A percentile compares a stretch with the other conserved stretches of the same genome.
These are phyloP conservation scores for Paraplagusia blochii DNA, from an alignment of 2,113 vertebrate genomes.

Conservation along the genomic window DNA sequence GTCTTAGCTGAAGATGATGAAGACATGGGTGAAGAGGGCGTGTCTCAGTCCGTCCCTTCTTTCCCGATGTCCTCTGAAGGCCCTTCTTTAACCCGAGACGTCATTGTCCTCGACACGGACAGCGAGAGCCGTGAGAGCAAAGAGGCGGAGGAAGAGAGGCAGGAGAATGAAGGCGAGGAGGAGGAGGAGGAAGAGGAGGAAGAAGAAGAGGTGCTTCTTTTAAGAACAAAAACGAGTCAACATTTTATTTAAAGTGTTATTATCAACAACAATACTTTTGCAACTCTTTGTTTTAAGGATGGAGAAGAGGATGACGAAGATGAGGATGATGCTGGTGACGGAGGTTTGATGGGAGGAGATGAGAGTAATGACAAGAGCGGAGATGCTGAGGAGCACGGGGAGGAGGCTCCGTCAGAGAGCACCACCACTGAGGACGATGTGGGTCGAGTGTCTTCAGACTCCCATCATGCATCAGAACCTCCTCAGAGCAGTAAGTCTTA, in stretches of 20 bases:
- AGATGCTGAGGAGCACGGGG: conserved; percentile 83
- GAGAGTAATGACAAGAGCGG: conserved; percentile 87
- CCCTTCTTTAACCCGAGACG: conserved; percentile 79
- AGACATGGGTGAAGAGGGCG: conserved; percentile 72
- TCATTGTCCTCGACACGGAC: conserved; percentile 92
- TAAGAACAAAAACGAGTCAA: neutral
- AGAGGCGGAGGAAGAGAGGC: conserved; percentile 79
- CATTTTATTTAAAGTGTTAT: neutral
- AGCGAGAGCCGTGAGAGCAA: conserved; percentile 86
- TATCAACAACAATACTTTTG: neutral
- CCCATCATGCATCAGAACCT: conserved; percentile 73
- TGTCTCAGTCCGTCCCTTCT: conserved; percentile 83
- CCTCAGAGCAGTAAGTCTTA: conserved; percentile 80
- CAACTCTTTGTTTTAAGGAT: conserved; percentile 72
- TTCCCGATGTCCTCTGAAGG: conserved; percentile 78
- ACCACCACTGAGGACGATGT: conserved; percentile 83
- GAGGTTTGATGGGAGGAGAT: conserved; percentile 83
- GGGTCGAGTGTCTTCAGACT: conserved; percentile 80
- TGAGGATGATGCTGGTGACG: conserved; percentile 79
- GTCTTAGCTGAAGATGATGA: conserved; percentile 67
- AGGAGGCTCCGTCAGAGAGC: conserved; percentile 81
- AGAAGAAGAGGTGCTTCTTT: conserved; percentile 24
- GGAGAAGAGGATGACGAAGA: conserved; percentile 79
- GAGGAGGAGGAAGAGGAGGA: conserved; percentile 67
- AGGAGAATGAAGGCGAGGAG: conserved; percentile 80